Base-by-base conservation (phyloP, 2,797 vertebrate species). In the Garrulus glandarius region DNA sequence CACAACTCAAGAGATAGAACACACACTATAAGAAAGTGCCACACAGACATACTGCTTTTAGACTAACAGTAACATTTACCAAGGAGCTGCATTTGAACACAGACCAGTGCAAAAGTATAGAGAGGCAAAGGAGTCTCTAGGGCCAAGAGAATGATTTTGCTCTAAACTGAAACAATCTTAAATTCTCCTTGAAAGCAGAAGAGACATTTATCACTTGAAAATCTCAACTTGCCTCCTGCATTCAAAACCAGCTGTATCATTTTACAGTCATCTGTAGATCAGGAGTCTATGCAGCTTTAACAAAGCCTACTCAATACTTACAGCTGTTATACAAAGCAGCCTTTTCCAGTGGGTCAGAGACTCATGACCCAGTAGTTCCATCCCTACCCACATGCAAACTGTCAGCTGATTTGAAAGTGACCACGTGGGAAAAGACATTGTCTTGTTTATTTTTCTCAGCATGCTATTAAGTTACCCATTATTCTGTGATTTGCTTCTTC, bases 291-390 rank as follows among this genome's bases (percentile, higher is more conserved):
- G 10, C 52, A 75, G 64, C 61, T 91, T 71, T 82, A 89, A 89
- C 92, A 79, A 75, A 71, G 92, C 53, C 78, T 69, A 2, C 53
- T 95, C 56, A 91, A 8, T 83, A 67, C 76, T 82, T 59, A 30
- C 15, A 90, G n/a, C 50, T 69, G 39, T 59, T 46, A 55, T 47
- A 95, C 75, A 97, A 96, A 55, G 65, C 50, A 88, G 84, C 29
- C 60, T 89, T 68, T 85, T 81, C 71, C 68, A 92, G 59, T 3
- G 44, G 44, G 41, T 41, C 77, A 83, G 52, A 89, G 36, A 41
- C 75, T 93, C 34, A 50, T 60, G 70, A 90, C 24, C 18, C 64
- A 65, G 36, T 20, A 89, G 74, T 65, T 87, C 56, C 56, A 84
- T 26, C 30, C 46, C 36, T 59, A 84, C 17, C 20, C 63, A 84